Evolutionary conservation across 1,140 invertebrate species (phyloP).

Genomic region (Melitaea cinxia): DNA sequence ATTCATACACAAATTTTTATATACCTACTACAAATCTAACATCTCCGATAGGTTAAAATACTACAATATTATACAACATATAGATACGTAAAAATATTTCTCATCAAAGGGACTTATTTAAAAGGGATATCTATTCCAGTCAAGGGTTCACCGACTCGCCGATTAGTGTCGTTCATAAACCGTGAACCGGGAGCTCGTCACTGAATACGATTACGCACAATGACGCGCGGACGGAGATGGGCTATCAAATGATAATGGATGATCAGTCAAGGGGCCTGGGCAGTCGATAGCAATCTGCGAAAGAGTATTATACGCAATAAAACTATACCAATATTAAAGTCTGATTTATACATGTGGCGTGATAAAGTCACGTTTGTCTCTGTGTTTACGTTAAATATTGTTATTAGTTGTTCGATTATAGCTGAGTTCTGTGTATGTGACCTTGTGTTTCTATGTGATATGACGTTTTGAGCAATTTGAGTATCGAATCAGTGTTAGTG

Average conservation of each 20-base stretch:
- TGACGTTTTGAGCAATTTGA: not conserved
- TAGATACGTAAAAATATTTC: too few species aligned
- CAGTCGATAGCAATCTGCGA: slow-evolving; percentile 63
- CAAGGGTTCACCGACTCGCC: slow-evolving; percentile 51
- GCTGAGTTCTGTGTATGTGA: not conserved
- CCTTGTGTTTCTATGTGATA: not conserved
- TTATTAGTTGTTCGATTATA: not conserved
- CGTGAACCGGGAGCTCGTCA: slow-evolving; percentile 51
- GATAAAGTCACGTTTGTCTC: not conserved
- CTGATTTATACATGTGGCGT: not conserved
- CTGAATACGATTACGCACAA: slow-evolving; percentile 63
- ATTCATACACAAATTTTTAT: too few species aligned
- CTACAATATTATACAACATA: too few species aligned
- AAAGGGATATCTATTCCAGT: slow-evolving; percentile 18
- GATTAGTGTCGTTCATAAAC: slow-evolving; percentile 41
- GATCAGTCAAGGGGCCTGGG: slow-evolving; percentile 65
- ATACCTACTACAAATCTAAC: too few species aligned
- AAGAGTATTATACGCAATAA: slow-evolving; percentile 33
- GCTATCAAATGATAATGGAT: slow-evolving; percentile 75
- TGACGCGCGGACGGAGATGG: slow-evolving; percentile 71
- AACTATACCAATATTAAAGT: not conserved
- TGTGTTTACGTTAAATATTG: not conserved
- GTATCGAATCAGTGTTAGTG: not conserved
- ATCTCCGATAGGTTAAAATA: too few species aligned
- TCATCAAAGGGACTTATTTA: slow-evolving; percentile 2